Evolutionary conservation across 2,113 vertebrate species (phyloP).

Genomic region (Otus sunia): DNA sequence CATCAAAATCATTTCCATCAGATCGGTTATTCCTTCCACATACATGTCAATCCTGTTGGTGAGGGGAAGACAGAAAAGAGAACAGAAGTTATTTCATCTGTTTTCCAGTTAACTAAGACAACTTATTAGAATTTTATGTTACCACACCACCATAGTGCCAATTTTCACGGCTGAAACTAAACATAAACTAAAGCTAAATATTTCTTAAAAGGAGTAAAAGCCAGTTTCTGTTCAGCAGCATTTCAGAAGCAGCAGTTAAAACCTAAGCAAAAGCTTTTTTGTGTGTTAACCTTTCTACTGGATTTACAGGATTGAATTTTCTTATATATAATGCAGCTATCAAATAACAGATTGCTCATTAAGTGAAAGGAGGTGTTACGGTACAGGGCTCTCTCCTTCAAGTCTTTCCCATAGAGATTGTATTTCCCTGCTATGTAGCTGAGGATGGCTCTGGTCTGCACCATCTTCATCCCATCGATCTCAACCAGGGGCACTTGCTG

Average conservation of each 20-base stretch:
- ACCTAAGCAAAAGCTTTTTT: background rate
- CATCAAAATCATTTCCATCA: slow-evolving; percentile 79
- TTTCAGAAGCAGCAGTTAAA: background rate
- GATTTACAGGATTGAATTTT: background rate
- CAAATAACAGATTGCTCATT: background rate
- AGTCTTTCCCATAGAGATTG: slow-evolving; percentile 84
- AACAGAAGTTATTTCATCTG: background rate
- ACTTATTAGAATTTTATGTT: background rate
- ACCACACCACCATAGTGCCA: background rate
- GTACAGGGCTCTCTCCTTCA: slow-evolving; percentile 86
- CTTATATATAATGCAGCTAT: background rate
- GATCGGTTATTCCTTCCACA: slow-evolving; percentile 80
- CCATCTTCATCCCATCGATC: slow-evolving; percentile 89
- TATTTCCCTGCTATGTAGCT: slow-evolving; percentile 90
- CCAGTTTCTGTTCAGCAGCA: background rate
- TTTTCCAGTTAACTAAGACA: background rate
- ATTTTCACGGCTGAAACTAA: slow-evolving; percentile 2
- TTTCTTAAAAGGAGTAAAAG: background rate
- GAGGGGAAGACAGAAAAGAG: background rate
- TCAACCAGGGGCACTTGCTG: slow-evolving; percentile 91
- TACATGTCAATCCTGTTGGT: slow-evolving; percentile 86
- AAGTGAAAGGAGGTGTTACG: background rate
- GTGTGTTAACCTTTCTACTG: background rate
- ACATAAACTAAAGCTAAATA: background rate
- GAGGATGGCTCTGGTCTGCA: slow-evolving; percentile 87